These are phyloP conservation scores for Hyposmocoma kahamanoa DNA, from an alignment of 1,140 invertebrate genomes.

Conservation along the genomic window DNA sequence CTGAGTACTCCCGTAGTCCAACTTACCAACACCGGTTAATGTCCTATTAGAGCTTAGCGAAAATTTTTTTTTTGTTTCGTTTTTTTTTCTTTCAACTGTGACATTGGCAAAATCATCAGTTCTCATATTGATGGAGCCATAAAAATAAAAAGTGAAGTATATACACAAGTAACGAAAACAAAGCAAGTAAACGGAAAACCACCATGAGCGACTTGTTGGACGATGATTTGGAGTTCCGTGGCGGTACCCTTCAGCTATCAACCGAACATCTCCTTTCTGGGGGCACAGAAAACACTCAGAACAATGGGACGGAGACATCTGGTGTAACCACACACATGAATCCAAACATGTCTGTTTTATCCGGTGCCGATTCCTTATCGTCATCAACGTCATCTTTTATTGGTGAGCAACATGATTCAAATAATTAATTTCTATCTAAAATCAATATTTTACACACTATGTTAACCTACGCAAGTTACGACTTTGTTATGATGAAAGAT, in stretches of 20 bases:
- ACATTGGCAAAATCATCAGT: no score
- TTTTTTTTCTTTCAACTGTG: no score
- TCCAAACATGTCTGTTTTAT: conserved; percentile 52
- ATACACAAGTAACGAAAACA: no score
- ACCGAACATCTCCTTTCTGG: conserved; percentile 32
- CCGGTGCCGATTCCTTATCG: conserved; percentile 58
- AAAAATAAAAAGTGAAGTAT: no score
- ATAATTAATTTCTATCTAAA: not conserved
- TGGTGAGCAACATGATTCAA: conserved; percentile 25
- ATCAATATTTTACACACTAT: not conserved
- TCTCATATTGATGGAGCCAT: no score
- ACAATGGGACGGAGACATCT: conserved; percentile 25
- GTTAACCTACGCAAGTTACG: not conserved
- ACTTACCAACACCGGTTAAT: no score
- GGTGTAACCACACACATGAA: conserved; percentile 35
- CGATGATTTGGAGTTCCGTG: conserved; percentile 63
- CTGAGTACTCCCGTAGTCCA: no score
- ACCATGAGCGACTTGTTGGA: conserved; percentile 60
- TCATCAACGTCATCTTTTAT: conserved; percentile 64
- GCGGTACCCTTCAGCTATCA: conserved; percentile 60
- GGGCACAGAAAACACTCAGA: conserved; percentile 28
- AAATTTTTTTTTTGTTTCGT: no score
- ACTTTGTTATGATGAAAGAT: not conserved
- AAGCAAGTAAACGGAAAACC: no score
- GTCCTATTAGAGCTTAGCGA: no score